Percentiles rank a stretch among this genome's conserved stretches.
Conservation (phyloP, 1,140 invertebrate genomes). For the Drosophila lini region DNA sequence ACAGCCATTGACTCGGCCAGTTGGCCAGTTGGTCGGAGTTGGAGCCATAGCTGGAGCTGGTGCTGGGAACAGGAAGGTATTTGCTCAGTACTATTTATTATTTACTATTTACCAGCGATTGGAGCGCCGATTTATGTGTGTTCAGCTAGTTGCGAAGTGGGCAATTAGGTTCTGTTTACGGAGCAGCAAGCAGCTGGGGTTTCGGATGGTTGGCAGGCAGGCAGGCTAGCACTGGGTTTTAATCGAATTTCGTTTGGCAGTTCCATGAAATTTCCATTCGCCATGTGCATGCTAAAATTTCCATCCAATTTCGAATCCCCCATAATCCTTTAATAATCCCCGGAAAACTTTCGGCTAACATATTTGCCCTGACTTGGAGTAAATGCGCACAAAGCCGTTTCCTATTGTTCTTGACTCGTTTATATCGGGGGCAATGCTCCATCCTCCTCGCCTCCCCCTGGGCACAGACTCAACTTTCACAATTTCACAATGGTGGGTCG, state of each 20-base stretch:
- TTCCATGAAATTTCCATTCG: constrained; percentile 38
- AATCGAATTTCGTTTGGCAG: constrained; percentile 34
- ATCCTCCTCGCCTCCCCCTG: neutral
- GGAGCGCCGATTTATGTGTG: constrained; percentile 58
- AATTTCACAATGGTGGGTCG: constrained; percentile 48
- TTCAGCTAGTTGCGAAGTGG: constrained; percentile 48
- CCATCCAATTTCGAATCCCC: constrained; percentile 30
- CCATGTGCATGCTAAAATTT: constrained; percentile 26
- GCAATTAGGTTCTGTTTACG: constrained; percentile 61
- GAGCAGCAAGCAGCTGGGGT: constrained; percentile 35
- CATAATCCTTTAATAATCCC: constrained; percentile 52
- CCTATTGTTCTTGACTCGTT: constrained; percentile 50
- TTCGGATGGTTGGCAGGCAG: constrained; percentile 4
- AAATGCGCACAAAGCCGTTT: constrained; percentile 47
- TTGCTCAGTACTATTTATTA: constrained; percentile 10
- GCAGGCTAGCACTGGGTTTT: constrained; percentile 4
- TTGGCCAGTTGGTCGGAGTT: constrained; percentile 4
- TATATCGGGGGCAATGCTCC: constrained; percentile 19
- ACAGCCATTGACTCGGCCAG: constrained; percentile 50
- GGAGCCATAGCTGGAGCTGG: neutral
- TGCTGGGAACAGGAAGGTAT: constrained; percentile 25
- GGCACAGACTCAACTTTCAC: constrained; percentile 9
- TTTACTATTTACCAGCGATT: constrained; percentile 57
- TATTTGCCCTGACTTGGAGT: constrained; percentile 46
- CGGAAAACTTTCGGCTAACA: constrained; percentile 46